Evolutionary conservation across 2,888 invertebrate genomes (phyloP).

Genomic region (Cataglyphis livida): DNA sequence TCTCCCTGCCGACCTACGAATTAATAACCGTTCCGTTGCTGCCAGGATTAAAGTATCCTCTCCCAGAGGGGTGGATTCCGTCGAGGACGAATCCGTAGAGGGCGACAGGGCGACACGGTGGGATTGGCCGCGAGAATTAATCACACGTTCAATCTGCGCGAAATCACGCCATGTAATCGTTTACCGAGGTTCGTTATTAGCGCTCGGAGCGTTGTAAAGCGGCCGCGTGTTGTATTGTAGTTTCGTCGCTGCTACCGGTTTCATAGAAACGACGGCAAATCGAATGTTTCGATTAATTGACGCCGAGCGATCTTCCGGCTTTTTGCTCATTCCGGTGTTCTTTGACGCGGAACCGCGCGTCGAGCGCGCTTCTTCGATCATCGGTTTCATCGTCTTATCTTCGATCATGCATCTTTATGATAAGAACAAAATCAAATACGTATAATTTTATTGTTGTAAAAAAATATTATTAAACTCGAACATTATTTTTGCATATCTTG

Average conservation of each 20-base stretch:
- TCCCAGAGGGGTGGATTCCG: constrained; percentile 62
- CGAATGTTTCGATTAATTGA: constrained; percentile 55
- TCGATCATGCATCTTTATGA: not conserved
- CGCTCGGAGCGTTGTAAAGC: constrained; percentile 52
- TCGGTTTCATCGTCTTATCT: not conserved
- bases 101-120: constrained; percentile 37
- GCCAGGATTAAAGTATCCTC: constrained; percentile 79
- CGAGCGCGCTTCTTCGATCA: not conserved
- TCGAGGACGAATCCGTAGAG: constrained; percentile 63
- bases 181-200: constrained; percentile 73
- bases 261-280: constrained; percentile 45
- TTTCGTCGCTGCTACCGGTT: constrained; percentile 8
- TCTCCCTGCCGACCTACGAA: constrained; percentile 72
- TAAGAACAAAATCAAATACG: not conserved
- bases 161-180: constrained; percentile 77
- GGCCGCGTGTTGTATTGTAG: constrained; percentile 36
- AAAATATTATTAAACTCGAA: not conserved
- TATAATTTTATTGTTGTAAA: not conserved
- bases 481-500: not conserved
- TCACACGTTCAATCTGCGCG: constrained; percentile 77
- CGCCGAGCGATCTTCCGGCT: constrained; percentile 35
- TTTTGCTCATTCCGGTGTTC: constrained; percentile 10
- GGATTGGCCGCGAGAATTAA: constrained; percentile 77
- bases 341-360: constrained; percentile 1
- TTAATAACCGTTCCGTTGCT: constrained; percentile 82